Evolutionary conservation across 2,888 invertebrate genomes (phyloP), one percentile per base, ranked within the genome.

Genomic region (Bimastos eiseni): DNA sequence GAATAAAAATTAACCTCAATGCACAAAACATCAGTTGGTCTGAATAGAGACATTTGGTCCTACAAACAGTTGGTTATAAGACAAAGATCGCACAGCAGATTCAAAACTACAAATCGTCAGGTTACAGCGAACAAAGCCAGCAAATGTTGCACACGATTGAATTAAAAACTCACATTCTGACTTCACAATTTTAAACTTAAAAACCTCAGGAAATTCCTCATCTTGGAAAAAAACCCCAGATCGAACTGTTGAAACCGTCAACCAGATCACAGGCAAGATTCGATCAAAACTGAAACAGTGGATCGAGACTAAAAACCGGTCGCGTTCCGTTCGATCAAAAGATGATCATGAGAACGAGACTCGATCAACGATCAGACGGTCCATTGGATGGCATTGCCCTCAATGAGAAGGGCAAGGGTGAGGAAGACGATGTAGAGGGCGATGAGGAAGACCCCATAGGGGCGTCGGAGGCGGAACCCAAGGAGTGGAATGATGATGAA

Each of bases 371-470:
- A 84, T 37, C 70, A 90, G 8, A 36, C 8, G 19, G 21, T 44
- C 83, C 89, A 88, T 34, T 38, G 34, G 3, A 95, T 94, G 44
- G 94, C 93, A 49, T 93, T 91, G 4, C 95, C 93, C 93, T 96
- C 96, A 88, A 95, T 95, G 33, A 96, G 94, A 17, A 96, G 92
- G 15, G 96, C 95, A n/a, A 96, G 94, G 1, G 95, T 91, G 30
- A 96, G 93, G 92, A 96, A 96, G 21, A 95, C 91, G 1, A 94
- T 93, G 92, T 96, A 96, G 11, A 96, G 91, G 8, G 94, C 93
- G 49, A 95, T 94, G 38, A 96, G 94, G 89, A 95, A 94, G 86
- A 95, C 94, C 3, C 96, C 96, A 92, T 96, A 96, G 6, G 94
- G 94, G n/a, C 95, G 94, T 37, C 95, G 94, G 90, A 96, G 95